Conservation (phyloP, 2,888 invertebrate genomes). For the Thymelicus acteon region DNA sequence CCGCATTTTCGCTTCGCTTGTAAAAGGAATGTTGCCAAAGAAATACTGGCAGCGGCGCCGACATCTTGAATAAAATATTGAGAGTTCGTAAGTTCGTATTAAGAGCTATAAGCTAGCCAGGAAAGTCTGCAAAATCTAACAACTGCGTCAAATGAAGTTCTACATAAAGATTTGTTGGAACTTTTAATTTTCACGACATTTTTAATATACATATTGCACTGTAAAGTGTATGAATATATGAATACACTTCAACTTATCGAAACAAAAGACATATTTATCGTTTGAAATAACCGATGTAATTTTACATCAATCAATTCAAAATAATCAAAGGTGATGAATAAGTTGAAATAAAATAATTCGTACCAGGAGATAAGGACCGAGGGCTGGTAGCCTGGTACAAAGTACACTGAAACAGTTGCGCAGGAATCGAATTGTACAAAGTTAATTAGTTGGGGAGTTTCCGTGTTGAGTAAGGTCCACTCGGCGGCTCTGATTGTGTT, state of each 20-base stretch:
- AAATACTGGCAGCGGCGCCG: constrained; percentile 35
- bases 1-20: constrained; percentile 35
- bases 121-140: constrained; percentile 24
- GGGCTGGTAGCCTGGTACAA: constrained; percentile 50
- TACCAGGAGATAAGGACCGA: constrained; percentile 22
- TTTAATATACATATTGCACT: not conserved
- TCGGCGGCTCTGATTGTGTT: constrained; percentile 48
- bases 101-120: constrained; percentile 34
- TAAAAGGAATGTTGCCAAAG: constrained; percentile 37
- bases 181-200: not conserved
- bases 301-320: too few relatives aligned
- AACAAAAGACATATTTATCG: too few relatives aligned
- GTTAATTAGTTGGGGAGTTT: constrained; percentile 69
- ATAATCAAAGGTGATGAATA: not conserved
- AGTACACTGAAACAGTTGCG: constrained; percentile 67
- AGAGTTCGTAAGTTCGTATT: constrained; percentile 37
- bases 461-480: constrained; percentile 65
- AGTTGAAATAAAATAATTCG: constrained; percentile 6
- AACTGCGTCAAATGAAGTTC: constrained; percentile 23
- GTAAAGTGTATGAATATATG: too few relatives aligned
- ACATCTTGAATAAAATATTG: constrained; percentile 38
- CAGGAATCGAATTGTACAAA: constrained; percentile 70
- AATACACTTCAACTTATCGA: too few relatives aligned
- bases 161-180: constrained; percentile 34
- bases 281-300: too few relatives aligned